Base-by-base conservation (phyloP, 1,140 invertebrate species). In the Melitaea cinxia region DNA sequence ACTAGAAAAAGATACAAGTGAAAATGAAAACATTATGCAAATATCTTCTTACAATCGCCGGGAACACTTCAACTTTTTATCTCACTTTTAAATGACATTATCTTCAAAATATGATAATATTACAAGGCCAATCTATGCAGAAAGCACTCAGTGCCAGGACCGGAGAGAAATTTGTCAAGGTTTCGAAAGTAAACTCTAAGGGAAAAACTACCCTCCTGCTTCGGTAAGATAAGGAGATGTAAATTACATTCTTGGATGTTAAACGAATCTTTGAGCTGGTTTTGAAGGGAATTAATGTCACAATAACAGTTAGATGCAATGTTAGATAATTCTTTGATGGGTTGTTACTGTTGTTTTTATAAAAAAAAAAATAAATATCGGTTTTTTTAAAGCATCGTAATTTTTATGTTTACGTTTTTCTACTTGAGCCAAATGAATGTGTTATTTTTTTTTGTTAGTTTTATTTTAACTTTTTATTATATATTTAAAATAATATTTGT, bases 211-310 rank as follows among this genome's bases (percentile, higher is more conserved):
- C 68, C 74, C 73, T 76, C 72, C 70, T 77, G 74, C 55, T 64
- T 59, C 50, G 50, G 19, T 4, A 49, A 47, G 75, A 79, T 77
- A 77, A 79, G 70, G 23, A 72, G 72, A 83, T 83, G 80, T 79
- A 83, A 83, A 83, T 83, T 77, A 74, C 69, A 47, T 47, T 58
- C 63, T 57, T 70, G 72, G 71, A 69, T 70, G 73, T 72, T 75
- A 75, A 83, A 76, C 69, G 80, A 78, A 78, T 75, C 72, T 76
- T 55, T 70, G 68, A 65, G 60, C 59, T 77, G 76, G 65, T 72
- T 71, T 72, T 81, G 74, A 81, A 77, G 58, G 72, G 71, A 79
- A 83, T 83, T 81, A 77, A 83, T 83, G 78, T 77, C 66, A 47
- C 37, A 47, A 47, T 49, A 42, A 42, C 52, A 50, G 57, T 37